Base-by-base conservation (phyloP, 2,797 vertebrate species). In the Parotocinclus haroldoi region DNA sequence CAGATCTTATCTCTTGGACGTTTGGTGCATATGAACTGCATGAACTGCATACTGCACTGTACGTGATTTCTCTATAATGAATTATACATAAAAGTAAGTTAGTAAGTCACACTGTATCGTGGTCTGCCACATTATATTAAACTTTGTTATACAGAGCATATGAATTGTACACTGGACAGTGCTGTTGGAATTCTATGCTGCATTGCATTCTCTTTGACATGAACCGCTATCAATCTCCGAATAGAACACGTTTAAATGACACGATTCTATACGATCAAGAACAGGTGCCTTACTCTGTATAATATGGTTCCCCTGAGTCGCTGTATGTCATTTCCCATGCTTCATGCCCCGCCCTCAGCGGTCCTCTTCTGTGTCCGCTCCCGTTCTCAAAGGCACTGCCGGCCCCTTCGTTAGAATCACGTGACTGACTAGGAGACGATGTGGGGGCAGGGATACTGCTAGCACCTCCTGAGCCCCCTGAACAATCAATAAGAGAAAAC, bases 261-360 rank as follows among this genome's bases (percentile, higher is more conserved):
- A 9, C 7, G 10, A 51, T 7, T 7, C 19, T 57, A 65, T n/a
- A n/a, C 48, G 10, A 9, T 54, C 6, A 57, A 19, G 19, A 48
- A 70, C 44, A 50, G 8, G 37, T 8, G 42, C 69, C 88, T 81
- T 57, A 91, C 89, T 91, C 78, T n/a, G 85, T 86, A 75, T 86
- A 90, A 58, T 87, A 89, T 1, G 84, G 82, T 64, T 89, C 87
- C 72, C 88, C 89, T 77, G 86, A 86, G 14, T 88, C 83, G 16
- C 84, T 89, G 81, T 85, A 89, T 1, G 85, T 86, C 78, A 89
- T 77, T 73, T 89, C 86, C 90, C 90, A 91, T 81, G 87, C 87
- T 10, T 88, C 82, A 66, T 74, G 13, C 72, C 71, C 66, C 69
- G 71, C 42, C 16, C 56, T 51, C 71, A 60, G 58, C 67, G 19